These are phyloP conservation scores for Hyperoplus immaculatus DNA, from an alignment of 2,797 vertebrate genomes.

Conservation along the genomic window DNA sequence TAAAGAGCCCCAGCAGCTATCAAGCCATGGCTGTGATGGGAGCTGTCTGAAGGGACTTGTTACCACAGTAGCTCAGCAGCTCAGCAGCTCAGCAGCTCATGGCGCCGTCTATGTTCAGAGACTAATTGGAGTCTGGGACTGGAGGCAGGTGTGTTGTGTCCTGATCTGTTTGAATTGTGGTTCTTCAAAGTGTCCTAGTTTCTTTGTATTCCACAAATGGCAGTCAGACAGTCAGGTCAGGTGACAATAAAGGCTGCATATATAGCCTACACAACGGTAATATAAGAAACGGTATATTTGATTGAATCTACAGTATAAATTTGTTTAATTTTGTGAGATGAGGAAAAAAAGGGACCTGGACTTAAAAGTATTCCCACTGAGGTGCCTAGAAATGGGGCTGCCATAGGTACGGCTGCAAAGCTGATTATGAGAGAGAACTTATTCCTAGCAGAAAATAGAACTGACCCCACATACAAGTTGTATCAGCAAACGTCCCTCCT, in stretches of 20 bases:
- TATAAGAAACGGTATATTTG: background rate
- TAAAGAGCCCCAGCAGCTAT: slow-evolving; percentile 47
- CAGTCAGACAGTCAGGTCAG: background rate
- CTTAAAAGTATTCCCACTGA: background rate
- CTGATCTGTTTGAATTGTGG: slow-evolving; percentile 31
- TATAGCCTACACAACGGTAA: background rate
- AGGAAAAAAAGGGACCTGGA: slow-evolving; percentile 15
- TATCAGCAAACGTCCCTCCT: background rate
- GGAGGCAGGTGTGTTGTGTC: slow-evolving; percentile 22
- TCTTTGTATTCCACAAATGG: background rate
- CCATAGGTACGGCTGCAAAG: slow-evolving; percentile 15
- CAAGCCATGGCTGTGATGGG: slow-evolving; percentile 45
- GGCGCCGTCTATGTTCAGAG: slow-evolving; percentile 27
- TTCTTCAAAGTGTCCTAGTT: slow-evolving; percentile 14
- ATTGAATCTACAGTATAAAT: background rate
- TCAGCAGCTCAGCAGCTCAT: slow-evolving; percentile 43
- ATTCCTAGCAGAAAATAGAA: slow-evolving; percentile 14
- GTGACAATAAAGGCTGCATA: background rate
- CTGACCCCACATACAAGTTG: slow-evolving; percentile 19
- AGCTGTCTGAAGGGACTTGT: slow-evolving; percentile 62
- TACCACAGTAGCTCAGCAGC: slow-evolving; percentile 53
- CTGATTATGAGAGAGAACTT: slow-evolving; percentile 27
- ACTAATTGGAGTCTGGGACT: slow-evolving; percentile 58
- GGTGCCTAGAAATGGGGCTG: background rate
- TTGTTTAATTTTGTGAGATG: background rate